Conservation (phyloP, 2,888 invertebrate genomes). For the Hirtodrosophila duncani region DNA sequence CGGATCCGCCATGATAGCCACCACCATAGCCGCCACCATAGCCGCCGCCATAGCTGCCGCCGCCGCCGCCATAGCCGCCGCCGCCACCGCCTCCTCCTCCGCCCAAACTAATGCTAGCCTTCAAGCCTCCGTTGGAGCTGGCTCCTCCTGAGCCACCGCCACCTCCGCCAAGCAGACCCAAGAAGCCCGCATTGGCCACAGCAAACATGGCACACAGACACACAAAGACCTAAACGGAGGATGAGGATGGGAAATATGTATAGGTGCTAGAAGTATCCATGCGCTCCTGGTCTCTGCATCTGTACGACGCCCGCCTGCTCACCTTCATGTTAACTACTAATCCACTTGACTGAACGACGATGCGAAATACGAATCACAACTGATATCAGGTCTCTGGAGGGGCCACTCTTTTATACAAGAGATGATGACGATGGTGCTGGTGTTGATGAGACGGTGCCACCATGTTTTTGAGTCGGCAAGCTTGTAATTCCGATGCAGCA, state of each 20-base stretch:
- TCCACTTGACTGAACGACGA: constrained; percentile 32
- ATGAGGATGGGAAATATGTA: not conserved
- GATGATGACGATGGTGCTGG: constrained; percentile 10
- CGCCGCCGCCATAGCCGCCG: constrained; percentile 10
- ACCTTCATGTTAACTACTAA: constrained; percentile 63
- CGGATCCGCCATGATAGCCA: constrained; percentile 21
- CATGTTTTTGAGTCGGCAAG: too few species aligned
- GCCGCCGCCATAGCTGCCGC: constrained; percentile 12
- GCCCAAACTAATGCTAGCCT: constrained; percentile 37
- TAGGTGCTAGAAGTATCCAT: not conserved
- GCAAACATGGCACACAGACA: constrained; percentile 64
- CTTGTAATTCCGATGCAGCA: not conserved
- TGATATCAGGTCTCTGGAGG: constrained; percentile 45
- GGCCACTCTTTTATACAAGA: constrained; percentile 58
- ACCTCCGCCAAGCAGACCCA: constrained; percentile 53
- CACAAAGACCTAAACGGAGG: constrained; percentile 55
- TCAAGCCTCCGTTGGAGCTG: constrained; percentile 32
- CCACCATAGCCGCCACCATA: constrained; percentile 26
- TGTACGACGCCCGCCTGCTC: constrained; percentile 13
- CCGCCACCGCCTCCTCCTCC: constrained; percentile 38
- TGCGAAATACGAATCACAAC: constrained; percentile 46
- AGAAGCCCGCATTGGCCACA: constrained; percentile 66
- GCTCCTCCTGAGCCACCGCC: constrained; percentile 39
- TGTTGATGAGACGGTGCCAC: too few species aligned
- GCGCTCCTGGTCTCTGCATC: not conserved